phyloP scores from a whole-genome alignment of 37 sponge, comb jelly and placozoan species.

The Halichondria panicea region DNA sequence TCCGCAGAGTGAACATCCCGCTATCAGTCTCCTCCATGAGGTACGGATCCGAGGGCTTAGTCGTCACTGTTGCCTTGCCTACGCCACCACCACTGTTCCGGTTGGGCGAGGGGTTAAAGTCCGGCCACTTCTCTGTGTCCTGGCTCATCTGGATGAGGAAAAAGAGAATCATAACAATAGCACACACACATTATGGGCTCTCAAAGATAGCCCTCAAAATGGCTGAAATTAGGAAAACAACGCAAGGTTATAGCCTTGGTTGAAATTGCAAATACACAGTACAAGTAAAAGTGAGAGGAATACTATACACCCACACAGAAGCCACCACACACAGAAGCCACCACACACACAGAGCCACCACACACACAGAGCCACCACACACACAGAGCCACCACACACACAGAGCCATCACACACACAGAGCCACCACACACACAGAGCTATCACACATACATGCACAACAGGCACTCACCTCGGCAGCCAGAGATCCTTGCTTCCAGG shows the following conservation, averaged over 20 bases:
- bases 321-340: too few species aligned
- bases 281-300: background rate
- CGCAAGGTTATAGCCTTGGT: background rate
- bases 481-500: conserved; percentile 74
- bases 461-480: conserved; percentile 51
- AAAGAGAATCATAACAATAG: too few species aligned
- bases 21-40: conserved; percentile 23
- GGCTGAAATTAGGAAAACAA: background rate
- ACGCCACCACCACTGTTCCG: background rate
- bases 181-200: too few species aligned
- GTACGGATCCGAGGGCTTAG: conserved; percentile 27
- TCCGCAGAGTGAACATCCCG: conserved; percentile 70
- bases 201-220: too few species aligned
- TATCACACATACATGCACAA: background rate
- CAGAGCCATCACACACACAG: background rate
- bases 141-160: conserved; percentile 32
- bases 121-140: conserved; percentile 53
- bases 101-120: conserved; percentile 6
- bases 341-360: background rate
- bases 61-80: too few species aligned
- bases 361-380: background rate
- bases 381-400: background rate
- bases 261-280: background rate
- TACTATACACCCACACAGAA: background rate
- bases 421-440: background rate